A percentile compares a stretch with the other conserved stretches of the same genome.
phyloP scores from a whole-genome alignment of 2,888 invertebrate species.

The Chaitophorus viminalis region DNA sequence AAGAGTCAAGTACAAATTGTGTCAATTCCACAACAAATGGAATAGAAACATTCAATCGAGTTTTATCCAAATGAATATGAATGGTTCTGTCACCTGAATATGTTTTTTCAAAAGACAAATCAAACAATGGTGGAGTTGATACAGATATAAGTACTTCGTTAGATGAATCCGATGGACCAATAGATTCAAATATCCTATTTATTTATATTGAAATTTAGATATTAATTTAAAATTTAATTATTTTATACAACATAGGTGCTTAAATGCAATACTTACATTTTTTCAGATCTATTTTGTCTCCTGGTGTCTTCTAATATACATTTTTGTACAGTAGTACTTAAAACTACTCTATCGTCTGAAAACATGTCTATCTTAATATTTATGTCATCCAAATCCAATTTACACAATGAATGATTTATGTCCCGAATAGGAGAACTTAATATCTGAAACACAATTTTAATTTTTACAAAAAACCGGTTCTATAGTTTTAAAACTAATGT shows the following conservation, averaged over 20 bases:
- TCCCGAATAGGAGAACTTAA: slow-evolving; percentile 80
- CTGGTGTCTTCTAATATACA: slow-evolving; percentile 70
- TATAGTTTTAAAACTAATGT: slow-evolving; percentile 45
- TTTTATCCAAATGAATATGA: slow-evolving; percentile 79
- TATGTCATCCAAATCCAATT: slow-evolving; percentile 77
- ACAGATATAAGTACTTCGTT: slow-evolving; percentile 69
- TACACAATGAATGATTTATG: slow-evolving; percentile 77
- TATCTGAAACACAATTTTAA: slow-evolving; percentile 66
- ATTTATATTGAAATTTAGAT: background rate
- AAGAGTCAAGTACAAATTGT: slow-evolving; percentile 73
- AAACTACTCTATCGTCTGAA: slow-evolving; percentile 77
- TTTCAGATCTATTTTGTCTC: slow-evolving; percentile 48
- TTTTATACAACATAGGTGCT: background rate
- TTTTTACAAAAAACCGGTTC: background rate
- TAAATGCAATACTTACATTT: slow-evolving; percentile 26
- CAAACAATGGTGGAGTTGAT: slow-evolving; percentile 78
- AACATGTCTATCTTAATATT: slow-evolving; percentile 74
- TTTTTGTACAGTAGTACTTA: slow-evolving; percentile 77
- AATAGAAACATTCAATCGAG: slow-evolving; percentile 78
- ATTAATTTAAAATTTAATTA: background rate
- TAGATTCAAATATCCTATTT: slow-evolving; percentile 49
- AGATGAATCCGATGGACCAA: slow-evolving; percentile 44
- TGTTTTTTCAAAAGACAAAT: slow-evolving; percentile 75
- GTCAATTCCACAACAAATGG: slow-evolving; percentile 75
- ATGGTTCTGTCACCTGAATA: slow-evolving; percentile 73